These are phyloP conservation scores for Heterotilapia buettikoferi DNA, from an alignment of 2,113 vertebrate species.

Conservation along the genomic window DNA sequence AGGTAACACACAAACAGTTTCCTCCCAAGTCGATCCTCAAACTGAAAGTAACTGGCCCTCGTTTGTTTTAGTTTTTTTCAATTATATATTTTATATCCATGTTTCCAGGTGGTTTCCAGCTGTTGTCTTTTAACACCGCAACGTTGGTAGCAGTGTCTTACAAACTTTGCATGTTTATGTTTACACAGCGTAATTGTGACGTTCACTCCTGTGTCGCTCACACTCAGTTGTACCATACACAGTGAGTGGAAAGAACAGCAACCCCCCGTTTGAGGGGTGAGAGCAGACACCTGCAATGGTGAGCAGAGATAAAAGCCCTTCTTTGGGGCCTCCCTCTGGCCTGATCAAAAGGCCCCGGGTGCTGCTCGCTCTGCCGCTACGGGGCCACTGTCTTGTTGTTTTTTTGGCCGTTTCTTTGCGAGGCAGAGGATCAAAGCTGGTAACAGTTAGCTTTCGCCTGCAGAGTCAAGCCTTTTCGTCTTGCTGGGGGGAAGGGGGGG, in stretches of 20 bases:
- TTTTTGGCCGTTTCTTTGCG: constrained; percentile 60
- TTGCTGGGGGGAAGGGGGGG: constrained; percentile 35
- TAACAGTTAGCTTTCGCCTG: constrained; percentile 79
- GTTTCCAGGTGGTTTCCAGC: not conserved
- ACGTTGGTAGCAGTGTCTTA: not conserved
- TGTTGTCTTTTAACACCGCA: not conserved
- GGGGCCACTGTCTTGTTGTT: constrained; percentile 59
- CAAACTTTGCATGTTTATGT: not conserved
- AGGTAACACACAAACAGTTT: constrained; percentile 57
- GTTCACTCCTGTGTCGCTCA: not conserved
- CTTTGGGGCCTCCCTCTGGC: constrained; percentile 43
- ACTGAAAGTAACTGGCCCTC: not conserved
- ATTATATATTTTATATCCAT: not conserved
- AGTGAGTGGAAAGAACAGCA: constrained; percentile 6
- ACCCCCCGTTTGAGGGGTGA: constrained; percentile 44
- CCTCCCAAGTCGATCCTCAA: not conserved
- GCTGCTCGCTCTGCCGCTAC: constrained; percentile 56
- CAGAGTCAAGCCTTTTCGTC: constrained; percentile 66
- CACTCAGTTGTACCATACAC: constrained; percentile 12
- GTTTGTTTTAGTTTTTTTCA: accelerated
- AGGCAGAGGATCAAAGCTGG: constrained; percentile 76
- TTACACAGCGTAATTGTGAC: constrained; percentile 5
- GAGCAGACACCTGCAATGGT: constrained; percentile 66
- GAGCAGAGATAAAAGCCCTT: constrained; percentile 68
- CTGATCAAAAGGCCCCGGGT: constrained; percentile 76